Conservation (phyloP, 2,888 invertebrate genomes). For the Parnassius smintheus region DNA sequence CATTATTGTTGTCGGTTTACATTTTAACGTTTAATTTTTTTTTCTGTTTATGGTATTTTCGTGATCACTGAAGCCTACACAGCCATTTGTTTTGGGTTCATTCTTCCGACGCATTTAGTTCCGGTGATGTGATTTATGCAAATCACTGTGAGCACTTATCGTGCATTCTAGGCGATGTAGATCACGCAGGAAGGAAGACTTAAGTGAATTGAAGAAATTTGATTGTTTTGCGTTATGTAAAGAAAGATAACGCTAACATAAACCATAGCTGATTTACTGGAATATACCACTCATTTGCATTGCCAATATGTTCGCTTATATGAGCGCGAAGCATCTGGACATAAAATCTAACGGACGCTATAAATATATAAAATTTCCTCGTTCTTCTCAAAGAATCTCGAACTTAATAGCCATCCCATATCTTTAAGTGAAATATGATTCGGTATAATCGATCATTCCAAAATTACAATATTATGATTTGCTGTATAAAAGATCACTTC, state of each 20-base stretch:
- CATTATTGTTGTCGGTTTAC: slow-evolving; percentile 75
- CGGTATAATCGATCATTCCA: slow-evolving; percentile 55
- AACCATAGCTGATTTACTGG: slow-evolving; percentile 60
- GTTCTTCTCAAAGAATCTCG: slow-evolving; percentile 55
- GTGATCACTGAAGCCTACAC: slow-evolving; percentile 51
- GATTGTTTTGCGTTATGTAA: slow-evolving; percentile 55
- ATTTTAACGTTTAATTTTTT: slow-evolving; percentile 72
- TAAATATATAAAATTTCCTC: slow-evolving; percentile 61
- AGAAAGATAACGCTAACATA: slow-evolving; percentile 54
- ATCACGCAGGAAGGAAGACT: slow-evolving; percentile 50
- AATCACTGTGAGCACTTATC: slow-evolving; percentile 41
- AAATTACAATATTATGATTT: slow-evolving; percentile 39
- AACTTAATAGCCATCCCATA: slow-evolving; percentile 63
- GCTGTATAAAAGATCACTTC: background rate
- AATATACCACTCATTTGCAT: slow-evolving; percentile 71
- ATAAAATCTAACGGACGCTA: slow-evolving; percentile 65
- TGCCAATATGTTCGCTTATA: slow-evolving; percentile 58
- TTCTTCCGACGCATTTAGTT: slow-evolving; percentile 58
- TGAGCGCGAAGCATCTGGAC: slow-evolving; percentile 58
- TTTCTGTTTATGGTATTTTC: slow-evolving; percentile 64
- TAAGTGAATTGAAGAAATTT: slow-evolving; percentile 54
- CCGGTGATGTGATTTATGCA: slow-evolving; percentile 59
- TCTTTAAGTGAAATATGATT: slow-evolving; percentile 59
- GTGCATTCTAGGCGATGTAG: slow-evolving; percentile 43
- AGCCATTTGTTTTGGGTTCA: slow-evolving; percentile 66